Conservation (phyloP, 2,797 vertebrate genomes). For the Miichthys miiuy region DNA sequence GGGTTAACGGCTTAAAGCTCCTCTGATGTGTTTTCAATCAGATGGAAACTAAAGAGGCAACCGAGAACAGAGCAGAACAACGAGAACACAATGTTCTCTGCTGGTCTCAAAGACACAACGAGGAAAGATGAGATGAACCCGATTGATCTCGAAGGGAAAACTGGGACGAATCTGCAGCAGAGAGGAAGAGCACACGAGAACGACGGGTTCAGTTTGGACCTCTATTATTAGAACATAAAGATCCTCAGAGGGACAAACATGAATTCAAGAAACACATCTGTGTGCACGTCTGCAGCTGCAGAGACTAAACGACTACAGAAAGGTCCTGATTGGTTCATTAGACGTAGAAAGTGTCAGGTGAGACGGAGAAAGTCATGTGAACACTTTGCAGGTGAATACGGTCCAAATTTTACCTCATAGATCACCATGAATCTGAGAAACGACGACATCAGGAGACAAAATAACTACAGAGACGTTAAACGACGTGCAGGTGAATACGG, state of each 20-base stretch:
- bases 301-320: too few relatives aligned
- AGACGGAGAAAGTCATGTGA: neutral
- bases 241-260: neutral
- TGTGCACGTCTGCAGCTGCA: neutral
- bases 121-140: slow-evolving; percentile 12
- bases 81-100: slow-evolving; percentile 29
- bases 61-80: slow-evolving; percentile 14
- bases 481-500: too few relatives aligned
- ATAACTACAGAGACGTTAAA: too few relatives aligned
- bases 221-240: neutral
- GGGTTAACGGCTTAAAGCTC: slow-evolving; percentile 54
- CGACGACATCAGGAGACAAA: too few relatives aligned
- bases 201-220: neutral
- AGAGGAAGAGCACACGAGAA: slow-evolving; percentile 1
- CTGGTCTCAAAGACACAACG: neutral
- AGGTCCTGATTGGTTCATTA: neutral
- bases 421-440: too few relatives aligned
- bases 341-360: neutral
- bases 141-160: neutral
- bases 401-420: too few relatives aligned
- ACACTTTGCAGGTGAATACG: too few relatives aligned
- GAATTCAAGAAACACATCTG: neutral
- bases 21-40: slow-evolving; percentile 57
- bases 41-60: slow-evolving; percentile 48
- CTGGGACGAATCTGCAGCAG: neutral